Evolutionary conservation across 2,113 vertebrate species (phyloP).

Genomic region (Parus major): DNA sequence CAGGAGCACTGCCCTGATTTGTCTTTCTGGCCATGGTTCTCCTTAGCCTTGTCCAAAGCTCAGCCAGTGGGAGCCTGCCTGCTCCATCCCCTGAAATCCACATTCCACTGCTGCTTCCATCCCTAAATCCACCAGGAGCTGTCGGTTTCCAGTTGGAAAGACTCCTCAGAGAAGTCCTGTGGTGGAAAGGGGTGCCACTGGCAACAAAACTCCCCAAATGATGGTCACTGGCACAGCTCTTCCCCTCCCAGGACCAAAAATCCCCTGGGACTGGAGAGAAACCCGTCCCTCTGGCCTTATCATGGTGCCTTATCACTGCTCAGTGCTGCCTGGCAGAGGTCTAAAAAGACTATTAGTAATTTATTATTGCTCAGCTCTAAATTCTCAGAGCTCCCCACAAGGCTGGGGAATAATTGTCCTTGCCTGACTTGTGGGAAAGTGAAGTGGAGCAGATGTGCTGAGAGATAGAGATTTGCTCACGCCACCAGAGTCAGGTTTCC

Average conservation of each 20-base stretch:
- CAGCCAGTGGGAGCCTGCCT: rapidly evolving
- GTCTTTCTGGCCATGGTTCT: background rate
- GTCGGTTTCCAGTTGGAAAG: background rate
- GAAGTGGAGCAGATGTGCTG: background rate
- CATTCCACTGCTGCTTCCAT: background rate
- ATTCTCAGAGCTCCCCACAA: background rate
- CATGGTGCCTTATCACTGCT: background rate
- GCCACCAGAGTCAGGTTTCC: background rate
- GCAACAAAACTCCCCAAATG: background rate
- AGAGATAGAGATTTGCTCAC: background rate
- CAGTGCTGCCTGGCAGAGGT: background rate
- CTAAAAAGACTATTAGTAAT: background rate
- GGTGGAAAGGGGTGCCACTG: background rate
- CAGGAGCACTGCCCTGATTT: rapidly evolving
- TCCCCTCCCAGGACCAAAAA: background rate
- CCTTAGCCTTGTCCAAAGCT: rapidly evolving
- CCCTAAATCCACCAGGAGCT: background rate
- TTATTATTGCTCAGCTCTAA: background rate
- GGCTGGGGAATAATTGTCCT: background rate
- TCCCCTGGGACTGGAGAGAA: background rate
- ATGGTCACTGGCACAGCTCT: background rate
- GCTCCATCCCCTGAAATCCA: no score
- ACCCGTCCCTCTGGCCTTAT: background rate
- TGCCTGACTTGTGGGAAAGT: background rate
- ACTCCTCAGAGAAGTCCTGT: background rate